Evolutionary conservation across 2,797 vertebrate genomes (phyloP).

Genomic region (Sternotherus odoratus): DNA sequence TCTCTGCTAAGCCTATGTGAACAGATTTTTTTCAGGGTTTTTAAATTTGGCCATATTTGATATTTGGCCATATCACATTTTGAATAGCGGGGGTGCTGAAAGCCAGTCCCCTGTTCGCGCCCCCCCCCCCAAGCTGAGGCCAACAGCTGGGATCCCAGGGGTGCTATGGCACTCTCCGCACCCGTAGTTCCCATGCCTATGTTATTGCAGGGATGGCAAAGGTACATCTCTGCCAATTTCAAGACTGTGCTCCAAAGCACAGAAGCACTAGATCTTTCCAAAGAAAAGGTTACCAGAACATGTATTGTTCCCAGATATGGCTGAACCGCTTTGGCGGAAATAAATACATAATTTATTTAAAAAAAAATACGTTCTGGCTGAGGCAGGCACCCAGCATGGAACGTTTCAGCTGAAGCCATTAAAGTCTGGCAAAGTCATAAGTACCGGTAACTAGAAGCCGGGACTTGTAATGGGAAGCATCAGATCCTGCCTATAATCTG

Average conservation of each 20-base stretch:
- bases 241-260: background rate
- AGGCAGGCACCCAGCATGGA: background rate
- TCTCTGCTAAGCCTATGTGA: background rate
- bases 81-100: too few species aligned
- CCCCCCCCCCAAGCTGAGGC: too few species aligned
- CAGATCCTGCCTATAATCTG: background rate
- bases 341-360: too few species aligned
- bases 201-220: background rate
- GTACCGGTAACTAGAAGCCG: accelerated
- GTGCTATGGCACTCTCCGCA: too few species aligned
- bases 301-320: background rate
- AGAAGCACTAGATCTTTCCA: background rate
- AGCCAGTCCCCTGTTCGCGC: too few species aligned
- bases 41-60: background rate
- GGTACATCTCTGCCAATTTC: background rate
- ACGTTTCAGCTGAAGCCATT: background rate
- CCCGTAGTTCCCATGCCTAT: too few species aligned
- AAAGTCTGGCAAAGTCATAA: background rate
- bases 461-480: background rate
- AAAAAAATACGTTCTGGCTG: background rate
- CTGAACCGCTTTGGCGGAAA: background rate
- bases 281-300: background rate
- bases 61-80: background rate
- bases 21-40: background rate
- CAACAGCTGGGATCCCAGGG: too few species aligned